Conservation (phyloP, 2,888 invertebrate genomes). For the Onchidella celtica region DNA sequence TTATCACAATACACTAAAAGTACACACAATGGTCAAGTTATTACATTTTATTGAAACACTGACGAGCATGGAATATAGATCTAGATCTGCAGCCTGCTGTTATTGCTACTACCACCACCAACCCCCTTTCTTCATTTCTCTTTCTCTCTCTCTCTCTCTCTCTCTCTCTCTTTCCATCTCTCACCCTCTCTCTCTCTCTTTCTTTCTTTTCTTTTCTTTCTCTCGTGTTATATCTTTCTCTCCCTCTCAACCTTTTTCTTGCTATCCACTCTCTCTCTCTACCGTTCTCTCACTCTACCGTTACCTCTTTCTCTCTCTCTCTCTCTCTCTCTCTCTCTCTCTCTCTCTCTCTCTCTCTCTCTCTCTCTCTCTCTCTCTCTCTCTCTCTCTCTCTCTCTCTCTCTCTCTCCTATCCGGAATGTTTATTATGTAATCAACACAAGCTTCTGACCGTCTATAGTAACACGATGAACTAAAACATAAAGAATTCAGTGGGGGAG, state of each 20-base stretch:
- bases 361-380: not conserved
- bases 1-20: too few relatives aligned
- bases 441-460: too few relatives aligned
- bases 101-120: too few relatives aligned
- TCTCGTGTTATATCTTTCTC: not conserved
- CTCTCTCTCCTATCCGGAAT: too few relatives aligned
- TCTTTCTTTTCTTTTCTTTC: not conserved
- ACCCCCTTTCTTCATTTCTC: not conserved
- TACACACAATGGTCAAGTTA: too few relatives aligned
- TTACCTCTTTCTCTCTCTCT: not conserved
- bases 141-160: not conserved
- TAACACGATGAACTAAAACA: too few relatives aligned
- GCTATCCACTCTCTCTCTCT: not conserved
- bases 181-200: not conserved
- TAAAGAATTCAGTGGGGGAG: too few relatives aligned
- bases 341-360: not conserved
- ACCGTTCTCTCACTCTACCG: not conserved
- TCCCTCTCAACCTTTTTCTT: not conserved
- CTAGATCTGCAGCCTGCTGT: too few relatives aligned
- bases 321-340: conserved; percentile 20
- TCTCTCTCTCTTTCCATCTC: not conserved
- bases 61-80: too few relatives aligned
- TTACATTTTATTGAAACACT: too few relatives aligned
- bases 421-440: too few relatives aligned
- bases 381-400: not conserved